A percentile compares a stretch with the other conserved stretches of the same genome.
These are phyloP conservation scores for Cepaea nemoralis DNA, from an alignment of 1,140 invertebrate genomes.

Conservation along the genomic window DNA sequence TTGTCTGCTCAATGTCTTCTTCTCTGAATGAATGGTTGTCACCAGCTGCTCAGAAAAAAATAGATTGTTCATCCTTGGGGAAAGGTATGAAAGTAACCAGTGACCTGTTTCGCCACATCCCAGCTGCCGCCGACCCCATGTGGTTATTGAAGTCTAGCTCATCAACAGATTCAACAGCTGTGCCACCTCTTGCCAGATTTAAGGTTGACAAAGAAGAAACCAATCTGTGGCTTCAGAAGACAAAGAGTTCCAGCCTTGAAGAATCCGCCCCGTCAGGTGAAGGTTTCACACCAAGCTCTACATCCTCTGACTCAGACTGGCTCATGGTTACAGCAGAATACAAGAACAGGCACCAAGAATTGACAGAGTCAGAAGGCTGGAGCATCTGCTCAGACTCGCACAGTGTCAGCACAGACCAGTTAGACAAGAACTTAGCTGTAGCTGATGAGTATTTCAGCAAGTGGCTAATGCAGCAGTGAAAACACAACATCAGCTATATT, in stretches of 20 bases:
- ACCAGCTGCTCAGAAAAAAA: not conserved
- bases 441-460: constrained; percentile 31
- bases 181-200: not conserved
- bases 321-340: constrained; percentile 3
- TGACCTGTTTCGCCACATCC: not conserved
- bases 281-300: not conserved
- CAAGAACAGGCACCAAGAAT: not conserved
- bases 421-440: constrained; percentile 9
- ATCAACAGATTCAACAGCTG: not conserved
- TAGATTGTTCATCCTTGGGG: not conserved
- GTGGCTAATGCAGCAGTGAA: too few species aligned
- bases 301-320: constrained; percentile 10
- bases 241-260: not conserved
- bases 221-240: constrained; percentile 21
- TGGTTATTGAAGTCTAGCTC: not conserved
- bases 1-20: not conserved
- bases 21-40: constrained; percentile 16
- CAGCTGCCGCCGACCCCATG: not conserved
- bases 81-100: not conserved
- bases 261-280: not conserved
- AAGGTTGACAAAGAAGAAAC: constrained; percentile 5
- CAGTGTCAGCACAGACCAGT: not conserved
- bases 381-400: constrained; percentile 16
- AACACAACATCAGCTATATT: too few species aligned
- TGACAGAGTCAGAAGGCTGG: constrained; percentile 29